phyloP scores from a whole-genome alignment of 2,113 vertebrate species.

The Bolborhynchus lineola region DNA sequence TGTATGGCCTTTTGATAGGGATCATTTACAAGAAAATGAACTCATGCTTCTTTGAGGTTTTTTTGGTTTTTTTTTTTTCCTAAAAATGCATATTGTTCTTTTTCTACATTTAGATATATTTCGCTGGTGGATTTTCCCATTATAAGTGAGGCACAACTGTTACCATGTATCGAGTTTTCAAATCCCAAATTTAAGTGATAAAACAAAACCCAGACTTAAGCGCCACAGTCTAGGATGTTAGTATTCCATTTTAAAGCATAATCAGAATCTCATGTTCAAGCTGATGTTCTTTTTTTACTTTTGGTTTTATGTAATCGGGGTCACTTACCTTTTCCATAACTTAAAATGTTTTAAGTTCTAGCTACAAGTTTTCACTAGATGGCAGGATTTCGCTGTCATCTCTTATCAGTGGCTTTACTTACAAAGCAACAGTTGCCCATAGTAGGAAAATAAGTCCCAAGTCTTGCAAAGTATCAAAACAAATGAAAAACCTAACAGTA shows the following conservation, averaged over 20 bases:
- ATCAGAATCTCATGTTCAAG: neutral
- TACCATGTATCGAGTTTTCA: neutral
- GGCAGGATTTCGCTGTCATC: conserved; percentile 50
- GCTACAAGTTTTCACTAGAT: conserved; percentile 57
- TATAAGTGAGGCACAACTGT: neutral
- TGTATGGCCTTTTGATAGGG: neutral
- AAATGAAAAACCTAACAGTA: neutral
- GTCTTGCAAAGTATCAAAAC: neutral
- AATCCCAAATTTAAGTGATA: neutral
- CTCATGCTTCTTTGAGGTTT: neutral
- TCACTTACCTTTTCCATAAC: neutral
- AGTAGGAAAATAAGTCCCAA: neutral
- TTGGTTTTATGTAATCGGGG: neutral
- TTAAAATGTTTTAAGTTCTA: neutral
- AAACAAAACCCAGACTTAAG: neutral
- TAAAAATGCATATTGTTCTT: neutral
- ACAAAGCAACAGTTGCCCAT: neutral
- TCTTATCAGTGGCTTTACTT: neutral
- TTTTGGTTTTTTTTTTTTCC: neutral
- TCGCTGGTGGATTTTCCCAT: neutral
- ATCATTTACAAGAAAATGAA: neutral
- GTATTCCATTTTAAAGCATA: neutral
- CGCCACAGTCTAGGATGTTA: neutral
- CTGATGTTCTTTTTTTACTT: neutral
- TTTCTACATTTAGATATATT: neutral